These are phyloP conservation scores for Zelleria hepariella DNA, from an alignment of 2,888 invertebrate species.

Conservation along the genomic window DNA sequence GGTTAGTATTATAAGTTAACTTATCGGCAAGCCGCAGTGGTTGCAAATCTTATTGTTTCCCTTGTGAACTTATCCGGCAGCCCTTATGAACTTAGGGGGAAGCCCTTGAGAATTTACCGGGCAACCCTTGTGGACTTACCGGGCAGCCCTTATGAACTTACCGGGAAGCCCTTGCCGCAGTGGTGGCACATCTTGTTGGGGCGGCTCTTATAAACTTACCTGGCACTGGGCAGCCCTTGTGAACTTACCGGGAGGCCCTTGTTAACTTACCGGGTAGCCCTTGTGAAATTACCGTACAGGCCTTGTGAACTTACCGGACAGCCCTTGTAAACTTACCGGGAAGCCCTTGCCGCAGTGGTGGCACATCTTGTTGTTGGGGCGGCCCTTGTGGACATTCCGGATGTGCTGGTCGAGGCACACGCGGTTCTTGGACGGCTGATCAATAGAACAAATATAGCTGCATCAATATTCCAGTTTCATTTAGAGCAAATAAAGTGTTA, in stretches of 20 bases:
- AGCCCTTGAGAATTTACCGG: no score
- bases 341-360: conserved; percentile 61
- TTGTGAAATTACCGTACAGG: no score
- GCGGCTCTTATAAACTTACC: no score
- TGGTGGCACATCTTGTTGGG: conserved; percentile 61
- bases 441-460: no score
- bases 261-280: no score
- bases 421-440: conserved; percentile 56
- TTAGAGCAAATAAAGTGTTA: no score
- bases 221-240: conserved; percentile 51
- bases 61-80: conserved; percentile 53
- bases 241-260: conserved; percentile 57
- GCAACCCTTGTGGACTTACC: no score
- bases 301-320: no score
- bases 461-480: no score
- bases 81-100: no score
- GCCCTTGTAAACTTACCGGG: conserved; percentile 41
- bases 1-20: no score
- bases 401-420: conserved; percentile 56
- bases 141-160: conserved; percentile 28
- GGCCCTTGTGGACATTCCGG: conserved; percentile 49
- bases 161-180: conserved; percentile 59
- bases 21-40: conserved; percentile 59
- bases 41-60: conserved; percentile 59
- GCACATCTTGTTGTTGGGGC: conserved; percentile 58